phyloP scores from a whole-genome alignment of 2,888 invertebrate genomes.

The Iphiclides podalirius region DNA sequence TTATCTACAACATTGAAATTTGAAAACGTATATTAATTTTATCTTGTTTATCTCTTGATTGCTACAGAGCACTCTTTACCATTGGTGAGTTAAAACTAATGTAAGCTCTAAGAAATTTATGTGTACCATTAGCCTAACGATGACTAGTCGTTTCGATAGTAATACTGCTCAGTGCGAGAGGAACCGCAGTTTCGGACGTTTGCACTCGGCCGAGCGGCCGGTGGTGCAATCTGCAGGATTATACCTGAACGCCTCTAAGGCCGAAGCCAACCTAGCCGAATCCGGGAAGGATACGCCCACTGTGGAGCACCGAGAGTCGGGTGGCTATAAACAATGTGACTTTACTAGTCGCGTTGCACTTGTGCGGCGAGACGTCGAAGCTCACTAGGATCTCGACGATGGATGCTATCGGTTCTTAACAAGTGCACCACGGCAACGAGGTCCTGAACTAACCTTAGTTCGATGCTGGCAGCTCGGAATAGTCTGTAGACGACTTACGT shows the following conservation, averaged over 20 bases:
- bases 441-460: neutral
- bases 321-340: conserved; percentile 64
- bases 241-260: conserved; percentile 27
- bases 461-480: conserved; percentile 2
- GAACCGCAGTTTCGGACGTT: too few relatives aligned
- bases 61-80: too few relatives aligned
- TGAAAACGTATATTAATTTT: too few relatives aligned
- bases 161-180: too few relatives aligned
- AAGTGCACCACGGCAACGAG: conserved; percentile 1
- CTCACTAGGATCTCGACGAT: conserved; percentile 51
- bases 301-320: conserved; percentile 49
- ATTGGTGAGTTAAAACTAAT: too few relatives aligned
- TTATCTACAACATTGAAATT: too few relatives aligned
- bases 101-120: too few relatives aligned
- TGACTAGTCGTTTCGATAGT: too few relatives aligned
- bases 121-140: too few relatives aligned
- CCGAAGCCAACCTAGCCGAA: conserved; percentile 79
- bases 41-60: too few relatives aligned
- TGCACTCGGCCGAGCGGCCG: conserved; percentile 35
- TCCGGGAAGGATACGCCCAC: conserved; percentile 46
- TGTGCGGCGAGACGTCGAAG: conserved; percentile 50
- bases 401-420: conserved; percentile 42
- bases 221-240: conserved; percentile 77
- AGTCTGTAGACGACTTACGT: conserved; percentile 56
- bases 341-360: conserved; percentile 43